Conservation (phyloP, 2,888 invertebrate species). For the Lapara coniferarum region DNA sequence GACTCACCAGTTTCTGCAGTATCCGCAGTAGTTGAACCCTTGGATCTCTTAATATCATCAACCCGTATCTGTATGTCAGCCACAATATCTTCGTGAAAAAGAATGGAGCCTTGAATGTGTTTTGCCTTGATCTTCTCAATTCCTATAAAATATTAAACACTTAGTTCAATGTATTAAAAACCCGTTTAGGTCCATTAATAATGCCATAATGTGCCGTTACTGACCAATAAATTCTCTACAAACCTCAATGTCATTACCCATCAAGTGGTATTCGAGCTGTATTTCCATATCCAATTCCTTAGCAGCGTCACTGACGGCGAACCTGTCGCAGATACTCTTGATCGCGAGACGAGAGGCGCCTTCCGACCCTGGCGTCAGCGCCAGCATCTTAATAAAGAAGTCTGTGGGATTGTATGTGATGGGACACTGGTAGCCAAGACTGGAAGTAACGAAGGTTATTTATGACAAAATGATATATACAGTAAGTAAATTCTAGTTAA, state of each 20-base stretch:
- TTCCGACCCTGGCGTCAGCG: constrained; percentile 90
- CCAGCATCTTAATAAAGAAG: constrained; percentile 92
- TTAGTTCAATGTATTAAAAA: too few relatives aligned
- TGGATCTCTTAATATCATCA: constrained; percentile 91
- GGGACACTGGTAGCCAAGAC: constrained; percentile 90
- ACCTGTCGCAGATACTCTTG: constrained; percentile 89
- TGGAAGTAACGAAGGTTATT: constrained; percentile 53
- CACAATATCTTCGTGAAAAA: constrained; percentile 90
- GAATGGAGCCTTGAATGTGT: constrained; percentile 81
- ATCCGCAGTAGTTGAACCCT: constrained; percentile 89
- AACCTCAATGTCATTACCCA: constrained; percentile 79
- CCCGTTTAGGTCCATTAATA: too few relatives aligned
- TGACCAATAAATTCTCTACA: constrained; percentile 15
- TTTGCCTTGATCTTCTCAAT: constrained; percentile 44
- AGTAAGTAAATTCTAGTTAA: not conserved
- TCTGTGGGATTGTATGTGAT: constrained; percentile 95
- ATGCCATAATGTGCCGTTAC: too few relatives aligned
- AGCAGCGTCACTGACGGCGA: constrained; percentile 89
- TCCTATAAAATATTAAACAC: constrained; percentile 41
- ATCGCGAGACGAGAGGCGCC: constrained; percentile 87
- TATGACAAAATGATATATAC: not conserved
- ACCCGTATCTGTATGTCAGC: constrained; percentile 89
- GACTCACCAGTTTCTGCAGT: constrained; percentile 91
- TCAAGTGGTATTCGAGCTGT: constrained; percentile 87
- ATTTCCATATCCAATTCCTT: constrained; percentile 90